phyloP scores from a whole-genome alignment of 1,140 invertebrate genomes.

The Aphelinus certus region DNA sequence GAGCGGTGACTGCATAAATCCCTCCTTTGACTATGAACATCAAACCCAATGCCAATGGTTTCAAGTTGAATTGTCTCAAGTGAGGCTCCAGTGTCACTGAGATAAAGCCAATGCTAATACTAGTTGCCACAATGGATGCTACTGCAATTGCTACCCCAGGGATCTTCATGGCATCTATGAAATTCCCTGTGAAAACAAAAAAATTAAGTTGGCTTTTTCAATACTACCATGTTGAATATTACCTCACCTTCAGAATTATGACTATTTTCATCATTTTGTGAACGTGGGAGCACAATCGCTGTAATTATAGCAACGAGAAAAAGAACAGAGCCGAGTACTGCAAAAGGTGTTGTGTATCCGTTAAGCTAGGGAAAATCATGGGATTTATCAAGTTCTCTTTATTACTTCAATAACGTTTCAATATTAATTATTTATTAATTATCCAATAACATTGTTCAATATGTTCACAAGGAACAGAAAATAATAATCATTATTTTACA shows the following conservation, averaged over 20 bases:
- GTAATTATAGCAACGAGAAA: constrained; percentile 81
- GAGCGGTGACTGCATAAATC: constrained; percentile 83
- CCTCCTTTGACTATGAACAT: constrained; percentile 91
- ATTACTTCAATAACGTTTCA: constrained; percentile 9
- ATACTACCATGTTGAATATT: too few species aligned
- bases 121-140: constrained; percentile 76
- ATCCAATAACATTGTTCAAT: too few species aligned
- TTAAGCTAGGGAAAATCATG: constrained; percentile 66
- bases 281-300: constrained; percentile 76
- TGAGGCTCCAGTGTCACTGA: constrained; percentile 85
- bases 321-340: constrained; percentile 80
- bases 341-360: constrained; percentile 88
- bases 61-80: constrained; percentile 77
- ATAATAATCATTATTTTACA: too few species aligned
- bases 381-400: not conserved
- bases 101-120: constrained; percentile 84
- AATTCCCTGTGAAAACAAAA: constrained; percentile 27
- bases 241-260: constrained; percentile 69
- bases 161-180: constrained; percentile 66
- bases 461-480: too few species aligned
- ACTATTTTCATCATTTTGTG: constrained; percentile 67
- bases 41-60: constrained; percentile 79
- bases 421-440: not conserved
- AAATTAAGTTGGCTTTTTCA: too few species aligned
- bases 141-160: constrained; percentile 76